A percentile compares a stretch with the other conserved stretches of the same genome.
These are phyloP conservation scores for Eilema depressum DNA, from an alignment of 2,888 invertebrate genomes.

Conservation along the genomic window DNA sequence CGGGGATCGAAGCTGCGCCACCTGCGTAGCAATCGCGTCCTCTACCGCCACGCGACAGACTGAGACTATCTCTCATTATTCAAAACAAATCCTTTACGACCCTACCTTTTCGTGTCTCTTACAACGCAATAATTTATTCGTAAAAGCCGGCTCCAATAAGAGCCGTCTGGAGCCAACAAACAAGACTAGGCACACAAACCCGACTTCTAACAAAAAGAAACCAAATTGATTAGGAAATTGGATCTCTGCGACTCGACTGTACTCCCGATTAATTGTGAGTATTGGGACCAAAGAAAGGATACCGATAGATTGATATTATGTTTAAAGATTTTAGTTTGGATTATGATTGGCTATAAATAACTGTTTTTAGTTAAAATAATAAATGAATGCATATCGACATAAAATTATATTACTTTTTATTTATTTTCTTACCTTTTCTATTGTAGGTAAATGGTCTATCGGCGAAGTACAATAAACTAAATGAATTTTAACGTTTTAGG, in stretches of 20 bases:
- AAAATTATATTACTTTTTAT: no score
- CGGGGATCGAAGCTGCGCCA: no score
- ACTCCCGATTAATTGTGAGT: not conserved
- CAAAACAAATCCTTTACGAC: not conserved
- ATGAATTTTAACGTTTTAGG: no score
- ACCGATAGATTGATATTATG: not conserved
- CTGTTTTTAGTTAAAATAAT: no score
- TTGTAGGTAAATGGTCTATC: no score
- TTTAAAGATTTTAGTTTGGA: not conserved
- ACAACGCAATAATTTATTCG: conserved; percentile 40
- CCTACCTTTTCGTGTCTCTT: not conserved
- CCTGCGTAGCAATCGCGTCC: no score
- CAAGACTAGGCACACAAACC: conserved; percentile 31
- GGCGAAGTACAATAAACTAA: no score
- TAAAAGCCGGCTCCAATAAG: conserved; percentile 38
- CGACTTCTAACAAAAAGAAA: conserved; percentile 40
- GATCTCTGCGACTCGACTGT: conserved; percentile 8
- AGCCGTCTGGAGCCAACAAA: conserved; percentile 23
- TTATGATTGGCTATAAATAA: not conserved
- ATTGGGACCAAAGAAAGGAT: not conserved
- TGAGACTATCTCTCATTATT: not conserved
- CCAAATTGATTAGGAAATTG: conserved; percentile 46
- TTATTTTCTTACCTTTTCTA: no score
- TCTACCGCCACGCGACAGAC: no score
- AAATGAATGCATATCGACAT: no score